Conservation (phyloP, 2,797 vertebrate species). For the Platalea minor region DNA sequence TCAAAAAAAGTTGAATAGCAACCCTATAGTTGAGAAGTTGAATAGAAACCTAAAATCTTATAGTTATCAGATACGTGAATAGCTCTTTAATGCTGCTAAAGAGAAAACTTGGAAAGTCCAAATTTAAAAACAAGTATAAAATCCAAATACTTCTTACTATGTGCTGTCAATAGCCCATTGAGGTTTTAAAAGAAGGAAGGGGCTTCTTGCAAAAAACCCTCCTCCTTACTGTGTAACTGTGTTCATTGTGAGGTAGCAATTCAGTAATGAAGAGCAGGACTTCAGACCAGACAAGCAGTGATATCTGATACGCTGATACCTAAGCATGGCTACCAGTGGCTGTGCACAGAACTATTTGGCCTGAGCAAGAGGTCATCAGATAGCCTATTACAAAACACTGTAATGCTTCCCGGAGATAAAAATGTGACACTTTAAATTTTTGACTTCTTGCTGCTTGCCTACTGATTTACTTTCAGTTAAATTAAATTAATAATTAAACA, state of each 20-base stretch:
- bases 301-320: rapidly evolving
- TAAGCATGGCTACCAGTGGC: not conserved
- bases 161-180: not conserved
- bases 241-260: not conserved
- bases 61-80: not conserved
- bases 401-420: not conserved
- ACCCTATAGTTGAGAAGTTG: not conserved
- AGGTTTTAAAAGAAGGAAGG: not conserved
- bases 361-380: not conserved
- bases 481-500: conserved; percentile 41
- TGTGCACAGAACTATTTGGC: not conserved
- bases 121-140: not conserved
- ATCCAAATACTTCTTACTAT: not conserved
- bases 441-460: not conserved
- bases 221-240: not conserved
- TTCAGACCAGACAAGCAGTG: not conserved
- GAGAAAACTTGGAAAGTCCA: not conserved
- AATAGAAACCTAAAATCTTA: not conserved
- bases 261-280: not conserved
- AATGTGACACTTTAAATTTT: not conserved
- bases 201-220: not conserved
- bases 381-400: not conserved
- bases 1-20: not conserved
- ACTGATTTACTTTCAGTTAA: not conserved
- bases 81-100: not conserved